phyloP scores from a whole-genome alignment of 2,888 invertebrate species.

The Pteria penguin region DNA sequence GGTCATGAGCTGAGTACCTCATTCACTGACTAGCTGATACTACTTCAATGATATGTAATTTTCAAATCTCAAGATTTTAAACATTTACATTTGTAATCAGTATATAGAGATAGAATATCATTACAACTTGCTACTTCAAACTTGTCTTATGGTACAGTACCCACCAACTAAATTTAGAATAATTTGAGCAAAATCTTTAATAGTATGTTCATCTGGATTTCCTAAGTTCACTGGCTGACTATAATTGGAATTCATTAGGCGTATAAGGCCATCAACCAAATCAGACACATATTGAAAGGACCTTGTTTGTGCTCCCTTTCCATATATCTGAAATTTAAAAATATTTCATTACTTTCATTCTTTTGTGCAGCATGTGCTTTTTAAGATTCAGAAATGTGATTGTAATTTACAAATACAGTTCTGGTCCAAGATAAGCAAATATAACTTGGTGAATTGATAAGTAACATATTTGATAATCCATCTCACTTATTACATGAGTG shows the following conservation, averaged over 20 bases:
- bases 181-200: conserved; percentile 85
- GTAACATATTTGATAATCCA: too few relatives aligned
- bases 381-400: too few relatives aligned
- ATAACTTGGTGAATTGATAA: neutral
- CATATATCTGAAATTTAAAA: conserved; percentile 82
- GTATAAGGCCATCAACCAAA: conserved; percentile 94
- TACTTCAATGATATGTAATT: too few relatives aligned
- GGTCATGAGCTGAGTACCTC: too few relatives aligned
- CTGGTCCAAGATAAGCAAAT: neutral
- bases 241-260: conserved; percentile 96
- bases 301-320: conserved; percentile 85
- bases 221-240: conserved; percentile 96
- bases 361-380: neutral
- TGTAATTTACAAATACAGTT: neutral
- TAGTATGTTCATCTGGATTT: conserved; percentile 98
- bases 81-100: too few relatives aligned
- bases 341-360: too few relatives aligned
- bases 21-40: too few relatives aligned
- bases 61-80: too few relatives aligned
- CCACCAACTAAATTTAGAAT: conserved; percentile 81
- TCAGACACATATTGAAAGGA: conserved; percentile 99
- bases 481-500: too few relatives aligned
- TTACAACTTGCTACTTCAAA: too few relatives aligned
- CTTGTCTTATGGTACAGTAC: too few relatives aligned
- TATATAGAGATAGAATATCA: too few relatives aligned